These are phyloP conservation scores for Paraescarpia echinospica DNA, from an alignment of 1,140 invertebrate genomes.

Conservation along the genomic window DNA sequence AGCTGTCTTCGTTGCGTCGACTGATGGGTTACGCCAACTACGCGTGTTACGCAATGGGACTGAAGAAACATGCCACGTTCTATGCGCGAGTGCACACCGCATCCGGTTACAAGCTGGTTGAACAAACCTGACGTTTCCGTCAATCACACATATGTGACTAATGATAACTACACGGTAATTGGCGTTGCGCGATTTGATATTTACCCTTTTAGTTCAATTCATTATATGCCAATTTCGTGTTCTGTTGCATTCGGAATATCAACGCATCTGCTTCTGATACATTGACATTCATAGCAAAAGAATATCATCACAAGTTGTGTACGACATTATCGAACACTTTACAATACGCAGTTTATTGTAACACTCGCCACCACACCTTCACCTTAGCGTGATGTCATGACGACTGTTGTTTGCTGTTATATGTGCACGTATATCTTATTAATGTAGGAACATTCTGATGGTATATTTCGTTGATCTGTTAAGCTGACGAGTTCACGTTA, in stretches of 20 bases:
- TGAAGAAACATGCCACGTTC: background rate
- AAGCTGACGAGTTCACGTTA: too few relatives aligned
- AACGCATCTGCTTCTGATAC: background rate
- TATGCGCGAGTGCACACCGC: background rate
- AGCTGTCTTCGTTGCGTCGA: background rate
- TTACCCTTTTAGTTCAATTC: background rate
- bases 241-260: background rate
- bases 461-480: too few relatives aligned
- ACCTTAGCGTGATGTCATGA: too few relatives aligned
- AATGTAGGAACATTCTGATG: too few relatives aligned
- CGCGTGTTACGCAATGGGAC: background rate
- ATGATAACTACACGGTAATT: background rate
- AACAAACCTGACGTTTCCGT: background rate
- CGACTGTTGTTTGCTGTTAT: too few relatives aligned
- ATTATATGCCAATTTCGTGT: background rate
- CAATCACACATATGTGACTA: background rate
- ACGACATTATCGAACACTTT: too few relatives aligned
- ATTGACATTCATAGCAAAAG: too few relatives aligned
- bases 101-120: background rate
- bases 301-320: too few relatives aligned
- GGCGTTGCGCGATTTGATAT: background rate
- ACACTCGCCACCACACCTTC: too few relatives aligned
- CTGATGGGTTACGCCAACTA: background rate
- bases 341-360: too few relatives aligned
- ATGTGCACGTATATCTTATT: too few relatives aligned